Conservation (phyloP, 2,888 invertebrate genomes). For the Lasioglossum leucozonium region DNA sequence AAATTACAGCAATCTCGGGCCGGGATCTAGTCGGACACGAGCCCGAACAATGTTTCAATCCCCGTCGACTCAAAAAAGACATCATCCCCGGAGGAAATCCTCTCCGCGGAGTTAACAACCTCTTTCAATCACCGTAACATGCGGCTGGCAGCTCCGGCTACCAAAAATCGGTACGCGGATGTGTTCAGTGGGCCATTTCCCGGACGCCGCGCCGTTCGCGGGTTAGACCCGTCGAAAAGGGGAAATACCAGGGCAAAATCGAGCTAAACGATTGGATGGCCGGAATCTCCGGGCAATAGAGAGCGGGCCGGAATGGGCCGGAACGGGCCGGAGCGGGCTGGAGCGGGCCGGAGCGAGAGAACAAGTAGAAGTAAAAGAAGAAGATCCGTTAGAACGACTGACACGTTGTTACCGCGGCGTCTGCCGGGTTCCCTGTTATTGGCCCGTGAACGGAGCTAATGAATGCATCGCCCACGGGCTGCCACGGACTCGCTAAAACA, state of each 20-base stretch:
- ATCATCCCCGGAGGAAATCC: slow-evolving; percentile 9
- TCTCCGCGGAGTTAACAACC: neutral
- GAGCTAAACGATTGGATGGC: neutral
- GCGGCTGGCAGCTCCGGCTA: neutral
- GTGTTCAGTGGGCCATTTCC: slow-evolving; percentile 51
- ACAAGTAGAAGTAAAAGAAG: slow-evolving; percentile 61
- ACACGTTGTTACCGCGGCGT: slow-evolving; percentile 81
- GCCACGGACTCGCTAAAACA: slow-evolving; percentile 71
- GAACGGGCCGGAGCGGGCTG: neutral
- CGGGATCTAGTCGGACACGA: neutral
- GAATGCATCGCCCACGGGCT: slow-evolving; percentile 81
- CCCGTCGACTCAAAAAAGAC: neutral
- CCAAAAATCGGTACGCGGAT: slow-evolving; percentile 23
- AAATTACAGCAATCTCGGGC: neutral
- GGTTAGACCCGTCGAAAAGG: slow-evolving; percentile 8
- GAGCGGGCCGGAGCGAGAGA: slow-evolving; percentile 19
- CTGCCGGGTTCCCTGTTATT: slow-evolving; percentile 76
- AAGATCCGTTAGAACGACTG: slow-evolving; percentile 82
- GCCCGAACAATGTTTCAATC: slow-evolving; percentile 5
- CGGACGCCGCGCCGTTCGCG: slow-evolving; percentile 33
- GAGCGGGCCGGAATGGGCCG: neutral
- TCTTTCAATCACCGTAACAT: neutral
- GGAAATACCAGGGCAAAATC: slow-evolving; percentile 5
- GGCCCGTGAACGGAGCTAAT: slow-evolving; percentile 81
- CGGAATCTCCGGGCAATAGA: neutral